These are phyloP conservation scores for Danio choprae DNA, from an alignment of 2,797 vertebrate species.

Conservation along the genomic window DNA sequence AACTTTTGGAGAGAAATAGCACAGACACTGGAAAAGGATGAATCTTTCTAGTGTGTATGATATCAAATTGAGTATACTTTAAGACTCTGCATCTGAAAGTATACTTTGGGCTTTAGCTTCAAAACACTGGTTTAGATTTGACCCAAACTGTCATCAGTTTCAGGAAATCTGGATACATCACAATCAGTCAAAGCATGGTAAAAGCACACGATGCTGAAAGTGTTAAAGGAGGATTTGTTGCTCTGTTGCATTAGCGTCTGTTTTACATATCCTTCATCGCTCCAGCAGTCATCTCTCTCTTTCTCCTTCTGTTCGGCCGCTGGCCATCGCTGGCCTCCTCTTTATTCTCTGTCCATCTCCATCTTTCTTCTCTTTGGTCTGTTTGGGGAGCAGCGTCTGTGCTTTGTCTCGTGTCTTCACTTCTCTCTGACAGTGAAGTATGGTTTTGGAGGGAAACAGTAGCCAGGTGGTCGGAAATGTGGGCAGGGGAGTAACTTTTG, in stretches of 20 bases:
- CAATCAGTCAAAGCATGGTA: neutral
- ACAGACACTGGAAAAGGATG: too few relatives aligned
- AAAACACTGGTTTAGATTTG: conserved; percentile 4
- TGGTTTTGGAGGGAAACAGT: conserved; percentile 35
- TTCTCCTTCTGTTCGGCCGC: conserved; percentile 26
- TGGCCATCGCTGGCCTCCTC: conserved; percentile 34
- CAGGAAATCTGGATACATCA: neutral
- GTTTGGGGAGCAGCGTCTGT: conserved; percentile 5
- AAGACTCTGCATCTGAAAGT: too few relatives aligned
- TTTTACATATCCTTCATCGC: neutral
- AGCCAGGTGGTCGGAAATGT: conserved; percentile 46
- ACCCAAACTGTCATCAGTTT: neutral
- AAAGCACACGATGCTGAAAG: neutral
- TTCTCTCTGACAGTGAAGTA: conserved; percentile 36
- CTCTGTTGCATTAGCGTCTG: neutral
- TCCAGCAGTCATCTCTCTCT: neutral
- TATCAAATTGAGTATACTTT: too few relatives aligned
- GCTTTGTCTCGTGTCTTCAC: conserved; percentile 33
- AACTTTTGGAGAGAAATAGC: too few relatives aligned
- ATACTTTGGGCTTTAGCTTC: neutral
- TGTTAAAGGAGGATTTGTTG: conserved; percentile 16
- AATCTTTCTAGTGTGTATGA: too few relatives aligned
- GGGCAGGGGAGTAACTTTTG: conserved; percentile 30
- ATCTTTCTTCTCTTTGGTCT: neutral
- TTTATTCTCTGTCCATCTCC: conserved; percentile 38